Percentiles rank a stretch among this genome's conserved stretches.
phyloP scores from a whole-genome alignment of 2,888 invertebrate genomes.

The Crioceris asparagi region DNA sequence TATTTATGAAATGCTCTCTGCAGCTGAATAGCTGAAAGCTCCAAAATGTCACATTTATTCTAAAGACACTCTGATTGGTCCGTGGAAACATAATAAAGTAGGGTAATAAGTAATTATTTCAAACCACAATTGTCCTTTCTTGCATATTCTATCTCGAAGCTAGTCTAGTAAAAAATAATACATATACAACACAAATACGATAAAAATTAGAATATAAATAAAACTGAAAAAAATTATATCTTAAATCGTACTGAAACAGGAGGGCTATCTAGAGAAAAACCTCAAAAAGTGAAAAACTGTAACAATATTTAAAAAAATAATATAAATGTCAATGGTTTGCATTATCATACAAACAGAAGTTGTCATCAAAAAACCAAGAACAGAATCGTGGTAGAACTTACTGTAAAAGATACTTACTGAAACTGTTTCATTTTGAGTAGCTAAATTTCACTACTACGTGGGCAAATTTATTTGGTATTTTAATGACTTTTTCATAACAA shows the following conservation, averaged over 20 bases:
- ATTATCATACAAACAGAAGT: conserved; percentile 1
- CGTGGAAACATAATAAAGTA: background rate
- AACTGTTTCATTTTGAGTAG: too few species aligned
- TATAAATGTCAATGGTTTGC: too few species aligned
- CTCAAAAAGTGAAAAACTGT: conserved; percentile 1
- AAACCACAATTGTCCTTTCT: conserved; percentile 20
- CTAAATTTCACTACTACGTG: too few species aligned
- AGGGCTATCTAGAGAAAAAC: background rate
- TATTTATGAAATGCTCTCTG: too few species aligned
- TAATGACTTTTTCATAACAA: conserved; percentile 12
- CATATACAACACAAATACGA: conserved; percentile 17
- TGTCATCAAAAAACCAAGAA: too few species aligned
- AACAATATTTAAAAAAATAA: conserved; percentile 2
- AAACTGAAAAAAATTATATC: conserved; percentile 12
- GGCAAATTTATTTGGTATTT: too few species aligned
- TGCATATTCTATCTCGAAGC: conserved; percentile 15
- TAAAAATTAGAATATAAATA: conserved; percentile 11
- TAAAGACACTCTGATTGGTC: too few species aligned
- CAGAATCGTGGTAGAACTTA: too few species aligned
- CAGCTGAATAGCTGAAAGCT: too few species aligned
- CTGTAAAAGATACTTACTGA: too few species aligned
- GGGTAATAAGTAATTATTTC: background rate
- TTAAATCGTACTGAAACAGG: conserved; percentile 3
- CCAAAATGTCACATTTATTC: too few species aligned
- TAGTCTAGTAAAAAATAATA: conserved; percentile 16